Conservation (phyloP, 2,888 invertebrate genomes). For the Apodemia zela region DNA sequence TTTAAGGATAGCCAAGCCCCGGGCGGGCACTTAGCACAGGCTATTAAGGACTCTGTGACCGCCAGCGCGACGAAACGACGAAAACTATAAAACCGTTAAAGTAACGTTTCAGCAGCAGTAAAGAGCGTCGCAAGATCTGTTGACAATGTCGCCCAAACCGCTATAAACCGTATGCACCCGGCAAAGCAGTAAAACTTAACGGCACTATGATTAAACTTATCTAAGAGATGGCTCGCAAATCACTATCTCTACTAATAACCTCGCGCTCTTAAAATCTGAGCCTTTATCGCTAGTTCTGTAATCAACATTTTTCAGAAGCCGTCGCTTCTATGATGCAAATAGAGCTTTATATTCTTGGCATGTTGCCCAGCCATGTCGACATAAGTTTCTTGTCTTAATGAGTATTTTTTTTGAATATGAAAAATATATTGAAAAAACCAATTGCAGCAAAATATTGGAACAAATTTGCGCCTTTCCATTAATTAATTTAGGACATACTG, state of each 20-base stretch:
- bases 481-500: no score
- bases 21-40: conserved; percentile 75
- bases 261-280: conserved; percentile 18
- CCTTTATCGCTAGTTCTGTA: conserved; percentile 22
- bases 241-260: conserved; percentile 63
- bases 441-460: no score
- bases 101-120: conserved; percentile 79
- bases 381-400: conserved; percentile 48
- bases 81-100: conserved; percentile 80
- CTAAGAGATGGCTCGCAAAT: conserved; percentile 57
- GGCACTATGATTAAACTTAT: conserved; percentile 78
- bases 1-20: conserved; percentile 67
- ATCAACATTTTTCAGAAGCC: conserved; percentile 21
- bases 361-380: conserved; percentile 39
- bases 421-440: no score
- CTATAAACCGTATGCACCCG: conserved; percentile 78
- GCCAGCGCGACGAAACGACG: conserved; percentile 73
- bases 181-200: conserved; percentile 71
- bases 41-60: conserved; percentile 76
- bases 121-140: conserved; percentile 79
- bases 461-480: no score
- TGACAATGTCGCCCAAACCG: conserved; percentile 76
- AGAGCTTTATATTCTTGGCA: conserved; percentile 46
- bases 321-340: conserved; percentile 41
- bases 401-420: conserved; percentile 20